Conservation (phyloP, 2,888 invertebrate genomes). For the Macaria notata region DNA sequence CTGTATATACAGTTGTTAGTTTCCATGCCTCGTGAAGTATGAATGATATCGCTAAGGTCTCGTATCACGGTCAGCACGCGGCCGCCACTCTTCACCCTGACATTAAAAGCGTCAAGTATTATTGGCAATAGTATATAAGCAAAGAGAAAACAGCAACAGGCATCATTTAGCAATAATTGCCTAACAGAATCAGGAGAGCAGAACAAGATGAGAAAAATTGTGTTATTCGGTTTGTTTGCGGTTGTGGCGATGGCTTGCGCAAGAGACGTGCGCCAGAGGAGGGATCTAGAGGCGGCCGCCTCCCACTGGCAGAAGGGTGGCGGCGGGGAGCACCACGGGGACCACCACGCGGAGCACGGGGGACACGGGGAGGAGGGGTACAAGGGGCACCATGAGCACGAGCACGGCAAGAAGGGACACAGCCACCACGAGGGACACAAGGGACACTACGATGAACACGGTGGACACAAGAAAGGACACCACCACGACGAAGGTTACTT, state of each 20-base stretch:
- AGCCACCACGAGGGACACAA: conserved; percentile 85
- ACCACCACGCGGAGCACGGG: conserved; percentile 84
- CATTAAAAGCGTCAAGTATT: conserved; percentile 65
- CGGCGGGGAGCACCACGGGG: conserved; percentile 84
- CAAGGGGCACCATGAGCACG: conserved; percentile 85
- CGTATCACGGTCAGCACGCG: conserved; percentile 65
- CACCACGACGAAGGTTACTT: conserved; percentile 86
- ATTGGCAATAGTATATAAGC: conserved; percentile 79
- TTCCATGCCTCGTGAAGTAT: neutral
- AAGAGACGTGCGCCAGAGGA: conserved; percentile 73
- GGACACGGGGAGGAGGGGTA: conserved; percentile 87
- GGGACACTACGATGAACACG: conserved; percentile 83
- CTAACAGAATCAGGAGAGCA: conserved; percentile 55
- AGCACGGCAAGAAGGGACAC: conserved; percentile 87
- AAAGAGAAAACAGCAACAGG: conserved; percentile 65
- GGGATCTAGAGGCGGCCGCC: conserved; percentile 78
- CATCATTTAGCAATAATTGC: conserved; percentile 76
- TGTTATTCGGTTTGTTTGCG: conserved; percentile 63
- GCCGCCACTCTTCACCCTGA: conserved; percentile 73
- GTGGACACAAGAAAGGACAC: conserved; percentile 84
- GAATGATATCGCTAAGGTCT: conserved; percentile 1
- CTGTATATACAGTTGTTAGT: neutral
- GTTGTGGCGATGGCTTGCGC: conserved; percentile 68
- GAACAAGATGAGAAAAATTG: conserved; percentile 61
- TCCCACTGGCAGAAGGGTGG: conserved; percentile 80